Evolutionary conservation across 1,140 invertebrate genomes (phyloP), one percentile per base, ranked within the genome.

Genomic region (Contarinia nasturtii): DNA sequence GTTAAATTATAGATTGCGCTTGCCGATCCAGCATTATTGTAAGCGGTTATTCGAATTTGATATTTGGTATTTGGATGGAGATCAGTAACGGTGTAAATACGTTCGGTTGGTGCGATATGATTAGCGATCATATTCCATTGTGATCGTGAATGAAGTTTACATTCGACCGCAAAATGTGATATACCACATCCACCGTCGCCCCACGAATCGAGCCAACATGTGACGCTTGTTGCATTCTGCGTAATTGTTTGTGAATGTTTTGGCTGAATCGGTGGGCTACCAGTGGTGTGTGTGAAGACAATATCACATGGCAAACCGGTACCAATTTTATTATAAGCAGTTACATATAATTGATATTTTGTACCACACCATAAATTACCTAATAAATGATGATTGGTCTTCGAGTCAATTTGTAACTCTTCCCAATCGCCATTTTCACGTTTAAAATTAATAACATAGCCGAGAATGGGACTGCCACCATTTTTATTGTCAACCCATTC

Each of bases 21-120:
- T 1, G 85, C 86, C 42, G 82, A 83, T 0, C 92, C 92, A 0
- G 90, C 90, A 61, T 91, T 88, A 63, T 93, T 95, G 63, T 87
- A 79, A 1, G 90, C 90, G 0, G 82, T 86, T 44, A 94, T 81
- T 50, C 79, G 76, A 27, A 48, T 40, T 51, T 84, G 79, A 63
- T 95, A 94, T 56, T 80, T 80, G 0, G 84, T 86, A n/a, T 78
- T 84, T 0, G 89, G 80, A 33, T 76, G 73, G 12, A 96, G 67
- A 49, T 89, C 86, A 33, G 75, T 69, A 37, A 90, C 74, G 48
- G 80, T 84, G 57, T 81, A 85, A 19, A 82, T 80, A 46, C 82
- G 72, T 55, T 87, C 77, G 2, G 72, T 79, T 17, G 79, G 74
- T 56, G 81, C 77, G 43, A 85, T 77, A 51, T 79, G 76, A 63